Evolutionary conservation across 2,888 invertebrate genomes (phyloP), one percentile per base, ranked within the genome.

Genomic region (Busseola fusca): DNA sequence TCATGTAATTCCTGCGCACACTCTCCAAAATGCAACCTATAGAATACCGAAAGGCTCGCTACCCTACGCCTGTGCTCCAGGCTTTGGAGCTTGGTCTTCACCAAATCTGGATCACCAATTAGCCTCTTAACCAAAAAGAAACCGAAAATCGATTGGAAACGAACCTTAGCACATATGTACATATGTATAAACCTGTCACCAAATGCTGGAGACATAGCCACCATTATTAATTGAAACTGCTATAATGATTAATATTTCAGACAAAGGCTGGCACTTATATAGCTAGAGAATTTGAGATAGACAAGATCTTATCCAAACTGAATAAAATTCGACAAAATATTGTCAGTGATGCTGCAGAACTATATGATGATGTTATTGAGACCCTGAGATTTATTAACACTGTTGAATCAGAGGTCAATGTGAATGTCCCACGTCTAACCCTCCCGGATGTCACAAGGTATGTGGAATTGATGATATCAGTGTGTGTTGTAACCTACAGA

Each of bases 241-340:
- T 40, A 30, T 42, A 64, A 56, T 67, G 48, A 57, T 64, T 56
- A 37, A 71, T 74, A 63, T 93, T 95, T 84, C 89, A 96, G 96
- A 96, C 95, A 56, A 93, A 96, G 87, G 91, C 94, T 80, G 96
- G 96, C 16, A 89, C 90, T 72, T 93, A 93, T 64, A 92, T 97
- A 79, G 92, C 93, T 21, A 95, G 90, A 84, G 96, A 96, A 84
- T 90, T 95, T 87, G 96, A 96, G 12, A 89, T 94, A 52, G 87
- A 88, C 50, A 88, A 88, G 21, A 88, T 96, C 21, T 81, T 95
- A 67, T 83, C 88, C 21, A 94, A 91, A 84, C 87, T 97, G 48
- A 87, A 91, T 60, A 90, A 92, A 84, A 87, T 96, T 7, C 92
- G 91, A 64, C 84, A 90, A 42, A 96, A 93, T 83, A 88, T 96